These are phyloP conservation scores for Felis catus DNA, from an alignment of 2,113 vertebrate species.

Conservation along the genomic window F.catus_Fca126_mat1.0 CM031423.1:50338501-50339000, in stretches of 20 bases:
- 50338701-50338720: neutral
- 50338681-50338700: neutral
- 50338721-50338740: neutral
- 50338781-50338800: neutral
- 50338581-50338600: neutral
- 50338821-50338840: neutral
- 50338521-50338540: neutral
- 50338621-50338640: neutral
- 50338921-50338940: neutral
- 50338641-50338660: neutral
- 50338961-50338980: neutral
- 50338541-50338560: neutral
- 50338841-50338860: neutral
- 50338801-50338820: neutral
- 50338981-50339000: neutral
- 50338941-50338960: neutral
- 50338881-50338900: neutral
- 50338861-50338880: too few species aligned
- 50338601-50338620: neutral
- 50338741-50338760: neutral
- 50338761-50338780: neutral
- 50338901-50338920: neutral
- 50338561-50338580: neutral
- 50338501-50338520: neutral
- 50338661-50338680: neutral